Evolutionary conservation across 2,797 vertebrate species (phyloP), one percentile per base, ranked within the genome.

Genomic region (Neosalanx taihuensis): DNA sequence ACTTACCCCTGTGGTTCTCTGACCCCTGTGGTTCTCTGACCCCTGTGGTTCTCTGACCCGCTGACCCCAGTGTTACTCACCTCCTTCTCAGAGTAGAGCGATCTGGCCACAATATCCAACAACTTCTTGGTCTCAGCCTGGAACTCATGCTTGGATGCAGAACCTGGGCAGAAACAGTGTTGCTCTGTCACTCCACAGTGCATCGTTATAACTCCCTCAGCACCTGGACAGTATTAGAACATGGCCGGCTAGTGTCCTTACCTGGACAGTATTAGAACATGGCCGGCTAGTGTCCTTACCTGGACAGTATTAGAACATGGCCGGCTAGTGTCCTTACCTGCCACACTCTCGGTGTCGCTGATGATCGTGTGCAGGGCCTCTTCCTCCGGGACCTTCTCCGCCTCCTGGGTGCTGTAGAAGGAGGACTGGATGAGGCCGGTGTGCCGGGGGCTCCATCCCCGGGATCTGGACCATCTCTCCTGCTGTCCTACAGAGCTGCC

Each of bases 51-150:
- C n/a, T n/a, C 57, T 12, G 37, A n/a, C 33, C 23, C 0, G 9
- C n/a, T 6, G 17, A n/a, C 12, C 46, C 13, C 18, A 13, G 4
- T 59, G 10, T 4, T 17, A 30, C 81, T 58, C 71, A 98, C 97
- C 95, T 99, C 97, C 85, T 99, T 99, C 84, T 98, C 97, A 0
- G 97, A 99, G 89, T 99, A 99, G 75, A 99, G 84, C 0, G 97
- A 99, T 51, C 94, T 86, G 69, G 97, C 97, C 68, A 99, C 97
- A 6, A 99, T 98, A 81, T 99, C 97, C 90, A 99, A 83, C 70
- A 99, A 93, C 75, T 99, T 97, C 88, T 97, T 97, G 0, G 97
- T 99, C 86, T 99, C 97, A 18, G 97, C 97, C 84, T 98, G 95
- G 83, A 99, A 99, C 80, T 98, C 96, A 23, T 99, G 95, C 84